Evolutionary conservation across 2,113 vertebrate species (phyloP).

Genomic region (Crotalus tigris): DNA sequence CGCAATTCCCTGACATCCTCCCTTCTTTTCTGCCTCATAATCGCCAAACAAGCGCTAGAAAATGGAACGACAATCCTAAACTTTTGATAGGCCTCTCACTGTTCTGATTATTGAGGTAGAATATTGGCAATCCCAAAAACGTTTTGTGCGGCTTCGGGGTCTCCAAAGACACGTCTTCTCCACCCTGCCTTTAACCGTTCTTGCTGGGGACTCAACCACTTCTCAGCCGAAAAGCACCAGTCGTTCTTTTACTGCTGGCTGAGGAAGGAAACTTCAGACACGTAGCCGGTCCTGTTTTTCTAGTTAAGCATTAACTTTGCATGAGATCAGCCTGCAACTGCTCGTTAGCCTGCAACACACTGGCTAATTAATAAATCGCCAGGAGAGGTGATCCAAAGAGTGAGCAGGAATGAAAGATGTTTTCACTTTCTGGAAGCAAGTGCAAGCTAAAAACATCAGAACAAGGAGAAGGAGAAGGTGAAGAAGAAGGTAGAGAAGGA

Average conservation of each 20-base stretch:
- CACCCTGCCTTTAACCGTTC: not conserved
- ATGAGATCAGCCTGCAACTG: constrained; percentile 60
- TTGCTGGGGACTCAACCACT: constrained; percentile 5
- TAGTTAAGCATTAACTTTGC: constrained; percentile 73
- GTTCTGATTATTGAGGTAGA: not conserved
- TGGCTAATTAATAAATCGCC: constrained; percentile 63
- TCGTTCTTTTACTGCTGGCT: constrained; percentile 41
- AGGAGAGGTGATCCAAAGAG: constrained; percentile 27
- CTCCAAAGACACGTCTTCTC: not conserved
- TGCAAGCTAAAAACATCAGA: not conserved
- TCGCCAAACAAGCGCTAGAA: not conserved
- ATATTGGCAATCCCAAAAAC: not conserved
- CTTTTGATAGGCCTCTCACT: not conserved
- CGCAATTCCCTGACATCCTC: not conserved
- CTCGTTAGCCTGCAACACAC: constrained; percentile 55
- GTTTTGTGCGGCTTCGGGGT: fast-evolving
- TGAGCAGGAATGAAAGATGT: constrained; percentile 48
- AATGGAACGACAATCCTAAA: not conserved
- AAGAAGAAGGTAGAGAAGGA: no score
- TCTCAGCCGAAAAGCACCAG: not conserved
- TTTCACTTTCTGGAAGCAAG: constrained; percentile 29
- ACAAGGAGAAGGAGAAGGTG: no score
- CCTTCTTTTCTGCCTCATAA: not conserved
- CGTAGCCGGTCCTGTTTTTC: constrained; percentile 61
- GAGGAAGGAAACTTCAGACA: constrained; percentile 46